phyloP scores from a whole-genome alignment of 2,797 vertebrate genomes.

The Varecia variegata region DNA sequence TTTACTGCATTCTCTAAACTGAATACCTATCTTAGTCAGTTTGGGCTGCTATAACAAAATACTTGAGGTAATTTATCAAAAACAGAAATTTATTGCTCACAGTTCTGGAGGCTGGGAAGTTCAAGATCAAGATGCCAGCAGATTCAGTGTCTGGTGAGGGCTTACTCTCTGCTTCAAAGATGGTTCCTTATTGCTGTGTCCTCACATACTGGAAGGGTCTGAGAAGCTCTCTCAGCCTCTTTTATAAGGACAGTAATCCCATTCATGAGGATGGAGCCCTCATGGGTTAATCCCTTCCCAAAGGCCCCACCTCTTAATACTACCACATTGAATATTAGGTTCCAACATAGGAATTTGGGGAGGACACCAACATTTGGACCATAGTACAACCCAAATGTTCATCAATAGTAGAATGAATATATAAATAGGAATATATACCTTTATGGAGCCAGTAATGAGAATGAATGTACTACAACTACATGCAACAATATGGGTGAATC shows the following conservation, averaged over 20 bases:
- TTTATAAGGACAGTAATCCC: background rate
- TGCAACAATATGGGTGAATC: background rate
- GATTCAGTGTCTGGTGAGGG: background rate
- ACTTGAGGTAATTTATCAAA: background rate
- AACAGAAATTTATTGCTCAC: background rate
- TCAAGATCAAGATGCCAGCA: background rate
- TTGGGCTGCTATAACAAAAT: background rate
- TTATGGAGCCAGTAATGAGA: background rate
- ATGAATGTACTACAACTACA: background rate
- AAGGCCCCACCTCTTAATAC: background rate
- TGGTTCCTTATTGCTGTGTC: background rate
- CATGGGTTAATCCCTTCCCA: background rate
- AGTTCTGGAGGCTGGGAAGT: background rate
- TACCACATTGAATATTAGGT: background rate
- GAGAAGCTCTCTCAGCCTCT: background rate
- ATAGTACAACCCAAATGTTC: background rate
- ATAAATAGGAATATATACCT: background rate
- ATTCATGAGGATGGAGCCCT: background rate
- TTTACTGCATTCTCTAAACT: background rate
- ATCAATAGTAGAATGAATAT: background rate
- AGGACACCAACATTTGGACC: background rate
- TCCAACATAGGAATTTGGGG: background rate
- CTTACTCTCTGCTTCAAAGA: background rate
- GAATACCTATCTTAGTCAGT: background rate
- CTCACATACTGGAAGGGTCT: background rate